Conservation (phyloP, 1,140 invertebrate species). For the Pogonus chalceus region DNA sequence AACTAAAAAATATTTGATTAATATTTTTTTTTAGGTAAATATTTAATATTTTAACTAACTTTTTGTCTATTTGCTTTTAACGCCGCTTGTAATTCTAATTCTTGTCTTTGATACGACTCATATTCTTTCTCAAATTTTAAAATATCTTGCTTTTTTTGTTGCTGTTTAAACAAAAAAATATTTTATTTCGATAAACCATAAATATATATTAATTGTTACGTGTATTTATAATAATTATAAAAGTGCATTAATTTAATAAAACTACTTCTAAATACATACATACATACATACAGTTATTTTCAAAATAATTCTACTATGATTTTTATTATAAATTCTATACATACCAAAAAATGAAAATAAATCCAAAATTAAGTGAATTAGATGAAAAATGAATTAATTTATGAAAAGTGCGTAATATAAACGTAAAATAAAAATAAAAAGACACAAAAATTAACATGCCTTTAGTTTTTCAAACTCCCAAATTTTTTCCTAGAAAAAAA, state of each 20-base stretch:
- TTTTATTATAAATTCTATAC: conserved; percentile 18
- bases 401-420: neutral
- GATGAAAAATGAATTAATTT: neutral
- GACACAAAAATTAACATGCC: conserved; percentile 44
- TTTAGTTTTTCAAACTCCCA: conserved; percentile 48
- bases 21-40: conserved; percentile 7
- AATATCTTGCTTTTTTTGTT: conserved; percentile 40
- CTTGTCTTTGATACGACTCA: conserved; percentile 41
- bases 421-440: conserved; percentile 22
- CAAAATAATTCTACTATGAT: conserved; percentile 18
- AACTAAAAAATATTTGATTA: conserved; percentile 36
- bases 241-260: conserved; percentile 10
- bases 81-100: conserved; percentile 40
- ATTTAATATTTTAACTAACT: conserved; percentile 28
- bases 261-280: conserved; percentile 16
- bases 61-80: conserved; percentile 43
- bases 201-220: conserved; percentile 7
- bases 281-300: conserved; percentile 16
- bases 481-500: conserved; percentile 48
- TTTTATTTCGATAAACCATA: no score
- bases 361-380: conserved; percentile 9
- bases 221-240: conserved; percentile 13
- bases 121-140: conserved; percentile 44
- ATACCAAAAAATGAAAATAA: conserved; percentile 9
- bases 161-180: conserved; percentile 31